A percentile compares a stretch with the other conserved stretches of the same genome.
phyloP scores from a whole-genome alignment of 2,797 vertebrate genomes.

The Manis pentadactyla region DNA sequence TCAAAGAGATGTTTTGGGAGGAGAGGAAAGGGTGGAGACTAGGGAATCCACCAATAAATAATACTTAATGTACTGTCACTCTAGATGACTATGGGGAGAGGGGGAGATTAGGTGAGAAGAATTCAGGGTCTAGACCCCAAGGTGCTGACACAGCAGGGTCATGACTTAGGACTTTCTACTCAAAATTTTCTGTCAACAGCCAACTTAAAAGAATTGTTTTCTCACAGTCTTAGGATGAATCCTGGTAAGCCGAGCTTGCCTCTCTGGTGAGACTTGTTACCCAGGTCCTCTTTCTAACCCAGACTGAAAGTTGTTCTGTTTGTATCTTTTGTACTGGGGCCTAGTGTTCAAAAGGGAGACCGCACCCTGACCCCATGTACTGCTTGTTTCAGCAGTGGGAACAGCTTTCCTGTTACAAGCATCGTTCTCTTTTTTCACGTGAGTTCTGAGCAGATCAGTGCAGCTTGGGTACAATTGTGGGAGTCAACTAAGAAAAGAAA shows the following conservation, averaged over 20 bases:
- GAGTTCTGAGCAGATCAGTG: background rate
- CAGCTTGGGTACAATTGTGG: background rate
- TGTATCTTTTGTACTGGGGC: background rate
- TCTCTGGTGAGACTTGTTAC: background rate
- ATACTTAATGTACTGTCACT: background rate
- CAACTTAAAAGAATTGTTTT: background rate
- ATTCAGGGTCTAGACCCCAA: background rate
- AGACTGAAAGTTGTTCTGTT: background rate
- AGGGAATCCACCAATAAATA: background rate
- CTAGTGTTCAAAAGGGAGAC: constrained; percentile 10
- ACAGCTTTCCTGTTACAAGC: background rate
- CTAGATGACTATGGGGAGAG: background rate
- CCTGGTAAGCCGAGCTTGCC: background rate
- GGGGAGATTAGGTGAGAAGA: background rate
- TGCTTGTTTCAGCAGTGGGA: background rate
- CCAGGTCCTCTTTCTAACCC: background rate
- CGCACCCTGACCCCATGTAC: background rate
- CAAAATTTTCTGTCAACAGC: background rate
- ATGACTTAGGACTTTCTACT: background rate
- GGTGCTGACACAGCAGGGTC: background rate
- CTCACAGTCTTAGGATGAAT: background rate
- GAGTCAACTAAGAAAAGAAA: background rate
- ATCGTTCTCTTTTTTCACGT: background rate
- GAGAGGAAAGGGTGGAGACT: background rate
- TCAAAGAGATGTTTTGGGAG: background rate